Base-by-base conservation (phyloP, 2,113 vertebrate genomes). In the Conger conger region DNA sequence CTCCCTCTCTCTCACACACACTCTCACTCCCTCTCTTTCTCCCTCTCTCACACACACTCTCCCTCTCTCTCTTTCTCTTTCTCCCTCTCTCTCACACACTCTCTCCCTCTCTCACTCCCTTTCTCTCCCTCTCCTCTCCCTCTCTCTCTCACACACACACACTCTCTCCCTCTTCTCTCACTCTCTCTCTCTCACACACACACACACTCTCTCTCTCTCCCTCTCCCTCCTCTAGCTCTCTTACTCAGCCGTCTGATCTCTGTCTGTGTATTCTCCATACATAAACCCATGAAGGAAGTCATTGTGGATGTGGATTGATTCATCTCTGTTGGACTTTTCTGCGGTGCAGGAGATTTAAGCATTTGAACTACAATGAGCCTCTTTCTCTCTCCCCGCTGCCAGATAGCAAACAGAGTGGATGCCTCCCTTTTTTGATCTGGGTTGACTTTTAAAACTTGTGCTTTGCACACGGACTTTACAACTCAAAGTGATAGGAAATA, bases 211-310 rank as follows among this genome's bases (percentile, higher is more conserved):
- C 37, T 40, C 77, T 16, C 23, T 18, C n/a, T 1, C 37, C 27
- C 37, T 1, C 42, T 53, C 36, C 37, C 77, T 40, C 40, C 84
- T 68, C 40, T 27, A 68, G 33, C 76, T 68, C 60, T 68, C 76
- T 63, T 79, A 18, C 60, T 79, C 13, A 53, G 53, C 60, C 35
- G 63, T 60, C 50, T 73, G 77, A 83, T 68, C 38, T 53, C 83
- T 85, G 17, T 80, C 37, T 79, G 30, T 30, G 60, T 53, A 36
- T 80, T 86, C 45, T 81, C 80, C 42, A 11, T 73, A 40, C 76
- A 45, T 68, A 53, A 76, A 60, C 42, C 87, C 54, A 84, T 79
- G 80, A 88, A 88, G 80, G 53, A 88, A 84, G 79, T 86, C 79
- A 54, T 82, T 86, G 82, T 86, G 73, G 57, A 80, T 84, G 33